Evolutionary conservation across 2,113 vertebrate genomes (phyloP), one percentile per base, ranked within the genome.

Genomic region (Coptodon rendalli): DNA sequence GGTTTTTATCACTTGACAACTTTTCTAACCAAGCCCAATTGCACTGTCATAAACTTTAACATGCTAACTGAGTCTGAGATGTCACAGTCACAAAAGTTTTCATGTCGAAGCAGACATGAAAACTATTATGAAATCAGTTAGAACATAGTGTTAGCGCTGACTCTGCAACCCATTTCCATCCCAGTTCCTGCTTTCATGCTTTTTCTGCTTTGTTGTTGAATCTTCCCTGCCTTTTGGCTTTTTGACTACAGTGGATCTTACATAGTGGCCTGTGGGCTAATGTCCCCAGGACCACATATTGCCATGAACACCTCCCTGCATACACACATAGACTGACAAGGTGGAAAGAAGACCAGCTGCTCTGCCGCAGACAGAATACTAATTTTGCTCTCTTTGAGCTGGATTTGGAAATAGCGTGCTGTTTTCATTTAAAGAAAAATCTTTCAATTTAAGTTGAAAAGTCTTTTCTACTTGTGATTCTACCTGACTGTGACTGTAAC

Each of bases 201-300:
- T n/a, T 61, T 66, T 38, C 34, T 38, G 59, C 31, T 19, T 2
- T 63, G 17, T 5, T 66, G 31, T 66, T 66, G 9, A 38, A n/a
- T 59, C 24, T 59, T 29, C 54, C 61, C 31, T 2, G 6, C 11
- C 34, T 40, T 66, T 66, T 66, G 19, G 17, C 19, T 12, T 40
- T 40, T 71, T 0, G 63, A 71, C 36, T 40, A 40, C 63, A 0
- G 63, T 24, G 19, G n/a, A 3, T 22, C 63, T 22, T 8, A 68
- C 36, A 40, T 22, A 40, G 36, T 40, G 19, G 36, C 22, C 63
- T 71, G n/a, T 40, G 36, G 34, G 36, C 63, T 40, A 4, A 71
- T 40, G 36, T 71, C 63, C 63, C 36, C n/a, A 40, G 36, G 63
- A 71, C 63, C 63, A 40, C n/a, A 22, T 68, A 40, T 71, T 71